Evolutionary conservation across 1,140 invertebrate species (phyloP), one percentile per base, ranked within the genome.

Genomic region (Phenacoccus solenopsis): DNA sequence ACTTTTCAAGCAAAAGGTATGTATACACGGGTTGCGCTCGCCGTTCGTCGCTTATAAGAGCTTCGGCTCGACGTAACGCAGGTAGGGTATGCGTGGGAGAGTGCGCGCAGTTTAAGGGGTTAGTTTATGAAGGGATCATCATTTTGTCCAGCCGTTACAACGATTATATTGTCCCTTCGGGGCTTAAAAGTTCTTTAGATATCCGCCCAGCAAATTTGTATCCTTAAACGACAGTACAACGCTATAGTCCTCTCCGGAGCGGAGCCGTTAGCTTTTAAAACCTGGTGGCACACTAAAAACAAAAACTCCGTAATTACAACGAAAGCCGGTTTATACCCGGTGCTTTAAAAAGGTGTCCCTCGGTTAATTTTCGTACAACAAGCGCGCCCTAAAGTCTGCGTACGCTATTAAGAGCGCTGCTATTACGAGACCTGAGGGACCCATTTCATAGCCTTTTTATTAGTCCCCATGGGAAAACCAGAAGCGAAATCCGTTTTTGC

Each of bases 121-220:
- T 64, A 64, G 59, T 64, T 64, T 64, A 64, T 64, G 59, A 64
- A 64, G 59, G 59, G 59, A 64, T 64, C 59, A 64, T 64, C 59
- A 64, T 64, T 64, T 64, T 64, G 59, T 64, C 59, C 59, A 64
- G 59, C 59, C 59, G 59, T 64, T 64, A 64, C 59, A 64, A 64
- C 59, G 59, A 64, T 64, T 64, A 64, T 64, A 64, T 64, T 64
- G 59, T 64, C 59, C 59, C 59, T 64, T 64, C 59, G 59, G 59
- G 59, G 59, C 59, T 64, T 64, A 64, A 64, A 64, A 64, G 59
- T 64, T 64, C 59, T 64, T 64, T 64, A 64, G 59, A 64, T 64
- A 64, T 64, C 59, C 59, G 59, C 59, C 59, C 59, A 64, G 59
- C 59, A 64, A 64, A 64, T 64, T 64, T 64, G 59, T 64, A 64